phyloP scores from a whole-genome alignment of 2,113 vertebrate species.

The Perccottus glenii region DNA sequence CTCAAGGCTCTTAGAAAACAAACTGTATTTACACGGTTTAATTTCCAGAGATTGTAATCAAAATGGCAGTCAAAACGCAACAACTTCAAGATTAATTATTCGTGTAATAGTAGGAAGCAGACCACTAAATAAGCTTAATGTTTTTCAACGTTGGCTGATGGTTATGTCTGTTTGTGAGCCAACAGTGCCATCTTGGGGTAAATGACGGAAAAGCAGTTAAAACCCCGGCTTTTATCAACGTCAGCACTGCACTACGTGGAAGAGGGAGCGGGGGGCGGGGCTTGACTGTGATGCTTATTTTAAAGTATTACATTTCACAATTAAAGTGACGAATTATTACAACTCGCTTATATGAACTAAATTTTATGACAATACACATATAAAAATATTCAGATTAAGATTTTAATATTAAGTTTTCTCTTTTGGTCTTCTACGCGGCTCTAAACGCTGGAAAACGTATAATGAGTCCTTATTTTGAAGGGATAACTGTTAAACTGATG shows the following conservation, averaged over 20 bases:
- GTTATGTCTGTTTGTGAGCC: not conserved
- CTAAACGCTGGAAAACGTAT: not conserved
- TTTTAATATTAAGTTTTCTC: accelerated
- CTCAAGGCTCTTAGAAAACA: slow-evolving; percentile 45
- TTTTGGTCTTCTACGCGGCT: accelerated
- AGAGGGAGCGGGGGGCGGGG: slow-evolving; percentile 34
- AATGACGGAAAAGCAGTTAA: not conserved
- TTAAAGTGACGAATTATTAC: slow-evolving; percentile 9
- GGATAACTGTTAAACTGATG: slow-evolving; percentile 27
- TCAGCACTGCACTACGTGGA: slow-evolving; percentile 69
- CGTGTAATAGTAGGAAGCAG: not conserved
- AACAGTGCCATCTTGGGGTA: slow-evolving; percentile 43
- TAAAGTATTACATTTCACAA: slow-evolving; percentile 53
- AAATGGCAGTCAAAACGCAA: slow-evolving; percentile 8
- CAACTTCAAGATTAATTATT: slow-evolving; percentile 12
- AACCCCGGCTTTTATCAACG: slow-evolving; percentile 30
- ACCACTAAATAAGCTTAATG: not conserved
- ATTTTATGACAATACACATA: not conserved
- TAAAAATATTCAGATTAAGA: accelerated
- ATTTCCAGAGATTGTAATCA: slow-evolving; percentile 54
- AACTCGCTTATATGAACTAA: not conserved
- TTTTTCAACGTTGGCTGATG: not conserved
- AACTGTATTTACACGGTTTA: slow-evolving; percentile 47
- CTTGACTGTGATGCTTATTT: slow-evolving; percentile 11
- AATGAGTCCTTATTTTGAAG: slow-evolving; percentile 59